Percentiles rank a stretch among this genome's conserved stretches.
These are phyloP conservation scores for Siniperca undulata DNA, from an alignment of 2,797 vertebrate genomes.

Conservation along the genomic window DNA sequence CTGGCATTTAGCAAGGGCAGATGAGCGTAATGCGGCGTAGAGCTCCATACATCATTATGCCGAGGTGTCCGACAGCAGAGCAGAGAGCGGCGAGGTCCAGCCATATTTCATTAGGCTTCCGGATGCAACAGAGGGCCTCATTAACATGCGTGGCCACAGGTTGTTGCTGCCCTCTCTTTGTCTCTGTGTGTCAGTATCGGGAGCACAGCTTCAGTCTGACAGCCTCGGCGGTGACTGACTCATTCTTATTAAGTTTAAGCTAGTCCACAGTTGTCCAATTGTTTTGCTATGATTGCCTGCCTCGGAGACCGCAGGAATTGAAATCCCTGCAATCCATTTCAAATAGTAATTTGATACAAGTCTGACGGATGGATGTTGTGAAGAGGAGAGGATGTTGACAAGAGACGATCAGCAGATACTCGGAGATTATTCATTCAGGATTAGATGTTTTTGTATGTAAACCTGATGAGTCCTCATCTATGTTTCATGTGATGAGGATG, in stretches of 20 bases:
- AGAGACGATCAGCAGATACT: constrained; percentile 46
- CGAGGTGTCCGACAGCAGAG: constrained; percentile 62
- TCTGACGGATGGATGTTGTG: constrained; percentile 20
- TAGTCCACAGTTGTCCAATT: constrained; percentile 45
- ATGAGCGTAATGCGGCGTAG: constrained; percentile 60
- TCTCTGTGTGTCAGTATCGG: constrained; percentile 23
- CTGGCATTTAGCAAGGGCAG: constrained; percentile 80
- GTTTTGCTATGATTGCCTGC: constrained; percentile 53
- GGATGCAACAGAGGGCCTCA: constrained; percentile 52
- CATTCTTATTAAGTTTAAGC: constrained; percentile 53
- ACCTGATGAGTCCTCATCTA: constrained; percentile 23
- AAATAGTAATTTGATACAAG: constrained; percentile 42
- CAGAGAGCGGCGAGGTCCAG: constrained; percentile 41
- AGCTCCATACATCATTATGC: constrained; percentile 72
- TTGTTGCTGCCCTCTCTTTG: constrained; percentile 54
- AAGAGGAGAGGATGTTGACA: constrained; percentile 28
- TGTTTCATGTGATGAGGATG: not conserved
- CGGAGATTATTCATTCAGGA: constrained; percentile 12
- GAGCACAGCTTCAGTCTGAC: constrained; percentile 30
- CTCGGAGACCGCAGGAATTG: constrained; percentile 12
- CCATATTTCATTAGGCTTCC: constrained; percentile 68
- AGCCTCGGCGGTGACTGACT: constrained; percentile 29
- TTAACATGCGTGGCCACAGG: constrained; percentile 74
- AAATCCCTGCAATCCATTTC: constrained; percentile 46
- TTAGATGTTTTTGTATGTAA: constrained; percentile 19